Base-by-base conservation (phyloP, 30 jellyfish, hydroid and myxozoan genomes). In the Hydractinia echinata region DNA sequence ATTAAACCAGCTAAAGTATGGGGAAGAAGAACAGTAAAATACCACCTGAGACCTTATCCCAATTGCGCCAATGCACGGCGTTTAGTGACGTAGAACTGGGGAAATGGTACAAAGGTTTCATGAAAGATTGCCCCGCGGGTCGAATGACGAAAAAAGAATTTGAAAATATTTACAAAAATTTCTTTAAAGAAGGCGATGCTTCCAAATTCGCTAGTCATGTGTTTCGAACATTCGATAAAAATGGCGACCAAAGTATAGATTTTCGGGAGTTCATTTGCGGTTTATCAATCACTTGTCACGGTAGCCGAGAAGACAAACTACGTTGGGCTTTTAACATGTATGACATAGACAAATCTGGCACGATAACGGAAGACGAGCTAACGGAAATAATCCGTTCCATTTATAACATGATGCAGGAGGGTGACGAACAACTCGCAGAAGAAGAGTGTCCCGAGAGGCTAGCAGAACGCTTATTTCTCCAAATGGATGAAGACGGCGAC, bases 281-380 rank as follows among this genome's bases (percentile, higher is more conserved):
- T 62, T 56, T 94, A 76, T 94, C 99, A 16, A 94, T 94, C 11
- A 94, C 99, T 5, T 94, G 99, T 77, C 99, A 94, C 74, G 99
- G 99, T 21, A 87, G 97, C 66, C 95, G 88, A 85, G 99, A 94
- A 82, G 99, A 94, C 83, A 94, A 94, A 86, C 85, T 94, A 52
- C 77, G 99, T 39, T 94, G 99, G 99, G 99, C 99, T n/a, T 94
- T 94, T 79, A 94, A 94, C 68, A 94, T 94, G 99, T 94, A 94
- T 76, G 99, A 94, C 76, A 94, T 94, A 60, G 96, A 94, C 79
- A 95, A 95, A 51, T 89, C 96, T 67, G 99, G 99, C 49, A 94
- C 99, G 61, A 94, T 94, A 18, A 88, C 91, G 7, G 95, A 94
- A 60, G 97, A 85, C 60, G 99, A 94, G 86, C 85, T 94, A 49